Evolutionary conservation across 2,797 vertebrate species (phyloP).

Genomic region (Acanthurus lineatus): DNA sequence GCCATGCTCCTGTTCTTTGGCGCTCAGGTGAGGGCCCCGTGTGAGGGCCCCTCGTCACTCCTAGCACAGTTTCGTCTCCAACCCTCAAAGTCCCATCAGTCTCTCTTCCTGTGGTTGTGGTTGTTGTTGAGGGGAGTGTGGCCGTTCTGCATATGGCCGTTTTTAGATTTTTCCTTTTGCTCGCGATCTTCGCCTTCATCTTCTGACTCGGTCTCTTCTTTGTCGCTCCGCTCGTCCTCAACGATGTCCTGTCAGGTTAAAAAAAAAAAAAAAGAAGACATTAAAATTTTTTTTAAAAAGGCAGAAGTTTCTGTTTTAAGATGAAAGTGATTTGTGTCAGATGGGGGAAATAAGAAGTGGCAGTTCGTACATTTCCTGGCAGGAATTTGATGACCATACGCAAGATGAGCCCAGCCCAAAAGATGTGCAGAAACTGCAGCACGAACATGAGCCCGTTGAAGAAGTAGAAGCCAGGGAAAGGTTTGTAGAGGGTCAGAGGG

Average conservation of each 20-base stretch:
- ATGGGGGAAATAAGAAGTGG: accelerated
- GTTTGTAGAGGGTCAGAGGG: slow-evolving; percentile 87
- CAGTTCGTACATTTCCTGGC: slow-evolving; percentile 89
- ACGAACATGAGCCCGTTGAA: slow-evolving; percentile 93
- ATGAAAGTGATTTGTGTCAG: neutral
- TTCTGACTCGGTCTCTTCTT: slow-evolving; percentile 89
- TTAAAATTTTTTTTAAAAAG: too few species aligned
- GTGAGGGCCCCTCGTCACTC: slow-evolving; percentile 16
- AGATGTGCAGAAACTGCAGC: slow-evolving; percentile 92
- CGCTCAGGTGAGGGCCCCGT: slow-evolving; percentile 49
- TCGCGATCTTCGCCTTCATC: slow-evolving; percentile 64
- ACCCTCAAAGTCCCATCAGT: slow-evolving; percentile 81
- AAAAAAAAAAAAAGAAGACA: neutral
- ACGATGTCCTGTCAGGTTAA: slow-evolving; percentile 81
- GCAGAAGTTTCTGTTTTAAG: too few species aligned
- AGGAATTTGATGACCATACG: slow-evolving; percentile 97
- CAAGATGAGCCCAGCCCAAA: slow-evolving; percentile 95
- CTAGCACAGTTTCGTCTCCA: slow-evolving; percentile 29
- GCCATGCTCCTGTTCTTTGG: slow-evolving; percentile 60
- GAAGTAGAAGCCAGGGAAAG: slow-evolving; percentile 96
- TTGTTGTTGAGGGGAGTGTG: slow-evolving; percentile 91
- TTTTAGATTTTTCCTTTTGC: slow-evolving; percentile 77
- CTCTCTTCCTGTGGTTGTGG: slow-evolving; percentile 88
- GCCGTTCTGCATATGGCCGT: slow-evolving; percentile 90
- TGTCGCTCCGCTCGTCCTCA: slow-evolving; percentile 94